Conservation (phyloP, 2,113 vertebrate genomes). For the Trogon surrucura region DNA sequence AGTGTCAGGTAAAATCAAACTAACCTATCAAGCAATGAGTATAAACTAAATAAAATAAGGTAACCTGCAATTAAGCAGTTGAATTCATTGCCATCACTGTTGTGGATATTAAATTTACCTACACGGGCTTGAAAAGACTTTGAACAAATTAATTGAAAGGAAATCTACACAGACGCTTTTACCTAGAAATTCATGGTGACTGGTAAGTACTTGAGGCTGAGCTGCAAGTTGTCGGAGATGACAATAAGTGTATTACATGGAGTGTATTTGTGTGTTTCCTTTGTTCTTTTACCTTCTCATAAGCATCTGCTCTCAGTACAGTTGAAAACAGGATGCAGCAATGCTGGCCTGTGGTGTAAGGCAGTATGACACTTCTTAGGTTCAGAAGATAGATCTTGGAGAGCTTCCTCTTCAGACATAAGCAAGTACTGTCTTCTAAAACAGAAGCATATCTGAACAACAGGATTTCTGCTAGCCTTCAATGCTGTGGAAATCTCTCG, state of each 20-base stretch:
- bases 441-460: not conserved
- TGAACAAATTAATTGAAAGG: not conserved
- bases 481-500: not conserved
- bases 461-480: not conserved
- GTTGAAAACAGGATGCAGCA: not conserved
- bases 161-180: not conserved
- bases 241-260: not conserved
- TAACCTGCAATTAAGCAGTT: not conserved
- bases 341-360: not conserved
- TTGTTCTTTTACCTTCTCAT: not conserved
- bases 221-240: not conserved
- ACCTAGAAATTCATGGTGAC: not conserved
- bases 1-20: not conserved
- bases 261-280: not conserved
- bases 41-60: not conserved
- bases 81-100: not conserved
- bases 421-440: not conserved
- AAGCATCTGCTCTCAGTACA: not conserved
- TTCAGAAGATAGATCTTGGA: not conserved
- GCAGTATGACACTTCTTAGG: not conserved
- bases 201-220: not conserved
- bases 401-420: not conserved
- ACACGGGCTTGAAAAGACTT: not conserved
- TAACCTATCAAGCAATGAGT: not conserved
- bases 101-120: not conserved